Base-by-base conservation (phyloP, 1,140 invertebrate genomes). In the Danaus melanippus region DNA sequence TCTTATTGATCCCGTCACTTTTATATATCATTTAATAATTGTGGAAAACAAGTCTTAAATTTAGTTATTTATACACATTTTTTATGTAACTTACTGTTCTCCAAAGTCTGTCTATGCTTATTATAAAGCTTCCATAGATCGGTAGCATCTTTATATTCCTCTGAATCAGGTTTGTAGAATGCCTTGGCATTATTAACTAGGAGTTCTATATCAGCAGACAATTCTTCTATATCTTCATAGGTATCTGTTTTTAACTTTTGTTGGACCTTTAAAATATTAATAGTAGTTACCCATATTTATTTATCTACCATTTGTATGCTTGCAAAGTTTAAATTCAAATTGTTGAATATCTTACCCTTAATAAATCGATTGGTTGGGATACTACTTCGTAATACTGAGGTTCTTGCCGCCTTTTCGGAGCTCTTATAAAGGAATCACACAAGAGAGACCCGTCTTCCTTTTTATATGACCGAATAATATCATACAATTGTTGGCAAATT, bases 191-290 rank as follows among this genome's bases (percentile, higher is more conserved):
- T 98, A 58, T 92, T 94, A 45, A 97, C 92, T 66, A 98, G 89
- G 41, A 97, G 84, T 74, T 96, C 94, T 72, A 98, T 92, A 86
- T 98, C 96, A 42, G 89, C 88, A 58, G 94, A 91, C 59, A 98
- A 89, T 71, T 97, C 95, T 42, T 96, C 95, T 63, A 97, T 90
- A 76, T 96, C 94, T 64, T 94, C 92, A 86, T 97, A 97, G 60
- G 96, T 95, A 67, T 98, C 97, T 10, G 95, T 97, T 90, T 97
- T 98, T 10, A 99, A 81, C 87, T 98, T 98, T 74, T 98, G 97
- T 84, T 98, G 97, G 15, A 98, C 95, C 87, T 88, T 9, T 53
- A 61, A 64, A 41, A 46, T 10, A 46, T 64, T 45, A 12, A 12
- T 46, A 53, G 17, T 53, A n/a, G n/a, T n/a, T n/a, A n/a, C n/a